phyloP scores from a whole-genome alignment of 2,888 invertebrate genomes.

The Strigamia maritima region DNA sequence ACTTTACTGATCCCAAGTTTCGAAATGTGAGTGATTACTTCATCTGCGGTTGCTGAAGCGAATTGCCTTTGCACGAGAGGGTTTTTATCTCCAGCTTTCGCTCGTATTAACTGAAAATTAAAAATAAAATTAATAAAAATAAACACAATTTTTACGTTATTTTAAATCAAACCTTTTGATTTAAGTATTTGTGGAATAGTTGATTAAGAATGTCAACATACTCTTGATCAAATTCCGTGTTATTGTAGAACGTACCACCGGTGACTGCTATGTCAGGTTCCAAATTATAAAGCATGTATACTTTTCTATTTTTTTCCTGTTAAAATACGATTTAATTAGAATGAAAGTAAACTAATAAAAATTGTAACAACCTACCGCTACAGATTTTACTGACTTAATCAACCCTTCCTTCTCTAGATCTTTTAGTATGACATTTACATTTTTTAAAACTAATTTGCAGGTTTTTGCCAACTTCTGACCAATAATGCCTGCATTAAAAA shows the following conservation, averaged over 20 bases:
- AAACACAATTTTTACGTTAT: background rate
- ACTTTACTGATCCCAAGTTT: slow-evolving; percentile 62
- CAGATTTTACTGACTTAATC: slow-evolving; percentile 95
- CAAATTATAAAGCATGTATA: slow-evolving; percentile 92
- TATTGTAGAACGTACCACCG: slow-evolving; percentile 97
- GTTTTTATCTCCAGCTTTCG: slow-evolving; percentile 57
- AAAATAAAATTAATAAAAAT: background rate
- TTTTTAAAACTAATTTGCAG: slow-evolving; percentile 86
- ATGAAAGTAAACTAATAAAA: slow-evolving; percentile 43
- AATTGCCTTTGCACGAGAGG: slow-evolving; percentile 75
- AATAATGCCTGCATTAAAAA: slow-evolving; percentile 74
- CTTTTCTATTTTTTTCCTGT: slow-evolving; percentile 89
- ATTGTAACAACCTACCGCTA: slow-evolving; percentile 62
- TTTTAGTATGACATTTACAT: slow-evolving; percentile 88
- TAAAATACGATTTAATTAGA: slow-evolving; percentile 35
- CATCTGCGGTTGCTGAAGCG: slow-evolving; percentile 77
- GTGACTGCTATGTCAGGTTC: slow-evolving; percentile 93
- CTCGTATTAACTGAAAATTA: slow-evolving; percentile 49
- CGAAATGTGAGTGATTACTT: slow-evolving; percentile 86
- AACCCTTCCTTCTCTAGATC: slow-evolving; percentile 90
- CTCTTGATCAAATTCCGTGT: slow-evolving; percentile 96
- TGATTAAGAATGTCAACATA: slow-evolving; percentile 94
- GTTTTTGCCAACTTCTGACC: slow-evolving; percentile 86
- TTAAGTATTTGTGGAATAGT: slow-evolving; percentile 80
- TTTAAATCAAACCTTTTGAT: slow-evolving; percentile 60